Conservation (phyloP, 2,888 invertebrate species). For the Caenorhabditis virilis region DNA sequence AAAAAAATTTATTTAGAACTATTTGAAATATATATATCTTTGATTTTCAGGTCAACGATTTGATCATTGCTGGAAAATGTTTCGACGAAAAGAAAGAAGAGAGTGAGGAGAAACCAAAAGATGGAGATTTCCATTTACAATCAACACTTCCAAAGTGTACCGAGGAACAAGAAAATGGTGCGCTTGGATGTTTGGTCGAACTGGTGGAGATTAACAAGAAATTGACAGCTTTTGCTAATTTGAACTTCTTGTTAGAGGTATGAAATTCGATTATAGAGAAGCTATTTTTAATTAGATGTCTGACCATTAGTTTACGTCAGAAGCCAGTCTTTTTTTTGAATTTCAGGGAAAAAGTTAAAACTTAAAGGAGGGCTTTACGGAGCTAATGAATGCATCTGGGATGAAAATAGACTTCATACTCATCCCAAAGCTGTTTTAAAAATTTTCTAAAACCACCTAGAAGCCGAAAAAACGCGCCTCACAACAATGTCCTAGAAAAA, state of each 20-base stretch:
- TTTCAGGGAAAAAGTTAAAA: too few species aligned
- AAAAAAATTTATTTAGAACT: not conserved
- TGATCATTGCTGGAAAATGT: slow-evolving; percentile 49
- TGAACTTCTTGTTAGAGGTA: slow-evolving; percentile 62
- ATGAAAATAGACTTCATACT: too few species aligned
- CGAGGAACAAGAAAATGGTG: slow-evolving; percentile 61
- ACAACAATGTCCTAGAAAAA: too few species aligned
- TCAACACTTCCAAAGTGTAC: slow-evolving; percentile 47
- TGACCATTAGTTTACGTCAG: too few species aligned
- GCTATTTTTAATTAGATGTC: not conserved
- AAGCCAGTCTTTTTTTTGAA: too few species aligned
- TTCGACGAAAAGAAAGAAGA: slow-evolving; percentile 48
- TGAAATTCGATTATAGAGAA: too few species aligned
- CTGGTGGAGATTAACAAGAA: slow-evolving; percentile 65
- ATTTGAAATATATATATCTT: not conserved
- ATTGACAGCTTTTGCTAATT: slow-evolving; percentile 54
- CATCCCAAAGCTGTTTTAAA: too few species aligned
- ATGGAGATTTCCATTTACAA: slow-evolving; percentile 46
- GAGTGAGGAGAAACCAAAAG: slow-evolving; percentile 19
- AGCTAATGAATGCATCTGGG: too few species aligned
- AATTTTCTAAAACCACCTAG: too few species aligned
- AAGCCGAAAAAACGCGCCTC: too few species aligned
- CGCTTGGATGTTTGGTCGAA: slow-evolving; percentile 64
- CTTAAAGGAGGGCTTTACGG: too few species aligned
- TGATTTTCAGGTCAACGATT: slow-evolving; percentile 32